Base-by-base conservation (phyloP, 2,888 invertebrate species). In the Baccha elongata region DNA sequence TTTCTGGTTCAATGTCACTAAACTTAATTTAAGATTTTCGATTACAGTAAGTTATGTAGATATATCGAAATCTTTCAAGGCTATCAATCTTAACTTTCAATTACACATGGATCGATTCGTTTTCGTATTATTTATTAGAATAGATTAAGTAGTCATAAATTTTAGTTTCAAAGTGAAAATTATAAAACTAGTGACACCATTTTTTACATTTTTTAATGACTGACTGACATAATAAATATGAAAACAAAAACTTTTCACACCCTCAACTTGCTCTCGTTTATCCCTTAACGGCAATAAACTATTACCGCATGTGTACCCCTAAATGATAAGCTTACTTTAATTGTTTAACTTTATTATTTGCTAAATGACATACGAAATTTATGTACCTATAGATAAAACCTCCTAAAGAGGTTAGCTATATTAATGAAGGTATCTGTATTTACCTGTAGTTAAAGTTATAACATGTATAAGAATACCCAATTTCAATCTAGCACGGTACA, bases 141-240 rank as follows among this genome's bases (percentile, higher is more conserved):
- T 4, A 10, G 4, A n/a, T 6, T 19, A 26, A 40, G 10, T 1
- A n/a, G 52, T 62, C 60, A 60, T 60, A 48, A 53, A 55, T 48
- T 15, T 15, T 40, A 11, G 3, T 40, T 53, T 46, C 8, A 65
- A 48, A 65, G 40, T 23, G 2, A 58, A 40, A 58, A 17, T 15
- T 53, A 21, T 21, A 62, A 75, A 62, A 40, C 55, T 10, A 19
- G 6, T 62, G 21, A 60, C 60, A 37, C 62, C 29, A 69, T 68
- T 74, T 69, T 69, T 26, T 23, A 71, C 29, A 69, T 68, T 74
- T 69, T 69, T 26, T 23, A 71, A 42, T 17, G 80, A 71, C 85
- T 84, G 87, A 87, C 86, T 87, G 88, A 88, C 88, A 89, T 85
- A 87, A 86, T 85, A 87, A 87, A 89, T n/a, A 88, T 87, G 88